Conservation (phyloP, 1,140 invertebrate genomes). For the Limonius californicus region DNA sequence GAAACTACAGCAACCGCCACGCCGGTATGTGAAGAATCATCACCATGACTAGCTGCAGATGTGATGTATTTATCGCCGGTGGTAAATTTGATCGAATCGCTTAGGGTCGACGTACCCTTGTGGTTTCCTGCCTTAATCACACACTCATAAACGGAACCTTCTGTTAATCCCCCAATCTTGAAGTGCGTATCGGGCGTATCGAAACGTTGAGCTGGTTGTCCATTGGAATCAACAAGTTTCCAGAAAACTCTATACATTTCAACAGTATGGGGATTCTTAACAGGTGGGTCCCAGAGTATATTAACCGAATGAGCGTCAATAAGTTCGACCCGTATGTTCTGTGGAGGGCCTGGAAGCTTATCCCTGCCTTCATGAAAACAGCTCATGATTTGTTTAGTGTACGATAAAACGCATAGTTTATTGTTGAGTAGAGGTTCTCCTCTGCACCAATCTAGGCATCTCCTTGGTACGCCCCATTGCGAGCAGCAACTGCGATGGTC, state of each 20-base stretch:
- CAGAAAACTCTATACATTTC: conserved; percentile 73
- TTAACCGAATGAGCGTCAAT: conserved; percentile 57
- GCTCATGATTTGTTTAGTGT: conserved; percentile 68
- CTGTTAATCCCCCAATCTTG: conserved; percentile 63
- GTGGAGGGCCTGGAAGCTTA: conserved; percentile 72
- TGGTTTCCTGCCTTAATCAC: conserved; percentile 78
- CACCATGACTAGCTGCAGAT: conserved; percentile 54
- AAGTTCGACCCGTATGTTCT: conserved; percentile 61
- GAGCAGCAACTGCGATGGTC: conserved; percentile 78
- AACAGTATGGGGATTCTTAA: conserved; percentile 77
- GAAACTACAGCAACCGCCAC: conserved; percentile 63
- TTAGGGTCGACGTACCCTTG: conserved; percentile 70
- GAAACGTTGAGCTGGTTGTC: conserved; percentile 34
- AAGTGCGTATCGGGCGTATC: conserved; percentile 69
- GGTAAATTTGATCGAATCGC: conserved; percentile 67
- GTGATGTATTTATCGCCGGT: conserved; percentile 66
- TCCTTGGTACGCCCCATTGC: conserved; percentile 65
- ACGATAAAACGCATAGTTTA: conserved; percentile 65
- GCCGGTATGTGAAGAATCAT: conserved; percentile 51
- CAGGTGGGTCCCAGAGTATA: conserved; percentile 70
- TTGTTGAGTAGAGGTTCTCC: conserved; percentile 61
- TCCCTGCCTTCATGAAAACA: conserved; percentile 78
- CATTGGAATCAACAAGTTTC: conserved; percentile 48
- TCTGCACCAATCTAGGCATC: conserved; percentile 72
- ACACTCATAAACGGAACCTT: conserved; percentile 70